Base-by-base conservation (phyloP, 2,113 vertebrate genomes). In the Bettongia penicillata region DNA sequence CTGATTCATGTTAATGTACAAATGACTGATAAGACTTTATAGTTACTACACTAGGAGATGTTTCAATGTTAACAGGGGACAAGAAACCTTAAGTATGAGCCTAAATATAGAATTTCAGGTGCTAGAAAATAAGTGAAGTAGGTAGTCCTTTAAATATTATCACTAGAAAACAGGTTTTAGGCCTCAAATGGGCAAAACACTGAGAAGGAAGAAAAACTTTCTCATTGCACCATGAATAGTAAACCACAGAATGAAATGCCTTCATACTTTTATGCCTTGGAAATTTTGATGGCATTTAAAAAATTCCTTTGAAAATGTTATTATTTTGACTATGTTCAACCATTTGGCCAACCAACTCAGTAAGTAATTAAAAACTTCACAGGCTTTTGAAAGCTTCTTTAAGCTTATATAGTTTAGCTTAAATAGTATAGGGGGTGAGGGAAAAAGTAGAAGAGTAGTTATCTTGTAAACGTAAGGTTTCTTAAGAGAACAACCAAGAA, bases 301-400 rank as follows among this genome's bases (percentile, higher is more conserved):
- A 68, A 91, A 61, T 95, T 95, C 91, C 26, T 97, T 93, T 95
- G 91, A 95, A 94, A 96, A 93, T 92, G 92, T 95, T 96, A 94
- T 96, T 97, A 91, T 94, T 97, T 97, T 97, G 95, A 96, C 96
- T 93, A 97, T 93, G 93, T 93, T 97, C 93, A 96, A 57, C 95
- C 96, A 97, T 97, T 94, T 97, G 96, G 93, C 94, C 53, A 57
- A 98, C 53, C 93, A 53, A 93, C 95, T 95, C 92, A 92, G 93
- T 61, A 95, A 96, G 95, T 95, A 97, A 98, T 97, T 98, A 96
- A 98, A 97, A 95, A 94, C 4, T 93, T 94, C 94, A 89, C 49
- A 92, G 89, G 57, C 84, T 51, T 89, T 97, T 95, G 90, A 93
- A 94, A 96, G 93, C 97, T 97, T 97, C 96, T 97, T 97, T 95